Evolutionary conservation across 2,797 vertebrate species (phyloP).

Genomic region (Tolypeutes matacus): DNA sequence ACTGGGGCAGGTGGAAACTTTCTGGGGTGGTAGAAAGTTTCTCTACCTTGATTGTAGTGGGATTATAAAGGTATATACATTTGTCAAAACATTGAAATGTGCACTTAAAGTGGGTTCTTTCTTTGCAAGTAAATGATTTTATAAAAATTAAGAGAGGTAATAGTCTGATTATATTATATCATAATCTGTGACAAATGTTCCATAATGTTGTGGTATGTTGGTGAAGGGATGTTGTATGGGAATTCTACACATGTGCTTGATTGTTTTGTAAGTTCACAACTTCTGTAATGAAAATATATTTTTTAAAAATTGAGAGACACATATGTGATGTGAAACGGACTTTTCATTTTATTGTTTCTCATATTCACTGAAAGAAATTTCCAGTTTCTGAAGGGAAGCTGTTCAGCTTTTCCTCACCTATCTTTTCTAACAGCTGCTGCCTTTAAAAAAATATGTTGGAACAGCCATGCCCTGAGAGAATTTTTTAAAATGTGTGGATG

Average conservation of each 20-base stretch:
- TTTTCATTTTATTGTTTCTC: constrained; percentile 36
- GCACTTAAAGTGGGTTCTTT: background rate
- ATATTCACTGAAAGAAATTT: constrained; percentile 54
- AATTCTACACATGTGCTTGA: too few species aligned
- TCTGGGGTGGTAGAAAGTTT: background rate
- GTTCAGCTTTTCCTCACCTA: constrained; percentile 16
- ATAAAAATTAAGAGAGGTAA: background rate
- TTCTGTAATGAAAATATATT: too few species aligned
- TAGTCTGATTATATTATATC: too few species aligned
- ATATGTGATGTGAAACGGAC: background rate
- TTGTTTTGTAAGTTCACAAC: too few species aligned
- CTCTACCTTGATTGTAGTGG: background rate
- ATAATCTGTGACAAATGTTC: too few species aligned
- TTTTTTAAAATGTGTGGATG: constrained; percentile 23
- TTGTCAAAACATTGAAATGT: background rate
- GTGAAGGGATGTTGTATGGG: too few species aligned
- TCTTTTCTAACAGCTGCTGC: constrained; percentile 47
- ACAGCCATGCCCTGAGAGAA: constrained; percentile 43
- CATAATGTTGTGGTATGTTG: too few species aligned
- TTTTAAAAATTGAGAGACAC: too few species aligned
- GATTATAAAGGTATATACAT: background rate
- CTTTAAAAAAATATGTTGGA: constrained; percentile 29
- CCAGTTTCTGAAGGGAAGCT: background rate
- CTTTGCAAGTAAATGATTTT: constrained; percentile 36
- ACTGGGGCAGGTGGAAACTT: background rate